These are phyloP conservation scores for Mamestra brassicae DNA, from an alignment of 2,888 invertebrate genomes.

Conservation along the genomic window DNA sequence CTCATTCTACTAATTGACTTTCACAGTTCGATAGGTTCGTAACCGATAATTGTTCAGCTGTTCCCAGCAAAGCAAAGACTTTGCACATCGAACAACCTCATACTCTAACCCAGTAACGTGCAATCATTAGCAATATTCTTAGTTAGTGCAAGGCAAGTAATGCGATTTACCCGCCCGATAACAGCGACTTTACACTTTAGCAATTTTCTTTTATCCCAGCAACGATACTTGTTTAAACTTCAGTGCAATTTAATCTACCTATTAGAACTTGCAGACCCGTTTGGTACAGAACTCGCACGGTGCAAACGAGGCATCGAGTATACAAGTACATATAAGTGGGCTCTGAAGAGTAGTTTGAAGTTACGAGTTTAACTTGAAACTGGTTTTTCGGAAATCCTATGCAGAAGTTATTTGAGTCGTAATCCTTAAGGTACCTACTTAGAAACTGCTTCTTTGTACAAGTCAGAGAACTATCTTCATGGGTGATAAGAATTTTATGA, in stretches of 20 bases:
- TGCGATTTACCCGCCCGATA: constrained; percentile 28
- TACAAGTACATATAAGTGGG: constrained; percentile 8
- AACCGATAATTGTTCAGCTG: constrained; percentile 12
- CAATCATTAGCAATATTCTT: constrained; percentile 26
- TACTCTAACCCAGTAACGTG: constrained; percentile 5
- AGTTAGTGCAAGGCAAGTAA: constrained; percentile 17
- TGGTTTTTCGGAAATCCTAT: constrained; percentile 18
- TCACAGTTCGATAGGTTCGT: not conserved
- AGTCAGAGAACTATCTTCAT: not conserved
- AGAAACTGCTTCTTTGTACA: not conserved
- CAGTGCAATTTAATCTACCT: constrained; percentile 39
- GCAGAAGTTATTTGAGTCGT: not conserved
- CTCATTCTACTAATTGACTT: not conserved
- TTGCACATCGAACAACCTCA: constrained; percentile 12
- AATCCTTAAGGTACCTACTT: not conserved
- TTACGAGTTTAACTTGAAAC: constrained; percentile 17
- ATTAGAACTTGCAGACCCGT: constrained; percentile 30
- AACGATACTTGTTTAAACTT: constrained; percentile 41
- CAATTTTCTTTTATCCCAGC: constrained; percentile 34
- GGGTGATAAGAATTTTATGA: not conserved
- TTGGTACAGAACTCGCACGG: constrained; percentile 9
- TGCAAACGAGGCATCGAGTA: constrained; percentile 31
- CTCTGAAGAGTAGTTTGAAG: constrained; percentile 18
- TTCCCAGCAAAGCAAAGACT: not conserved
- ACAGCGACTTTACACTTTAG: constrained; percentile 34